phyloP scores from a whole-genome alignment of 2,888 invertebrate genomes.

The Lasioglossum morio region DNA sequence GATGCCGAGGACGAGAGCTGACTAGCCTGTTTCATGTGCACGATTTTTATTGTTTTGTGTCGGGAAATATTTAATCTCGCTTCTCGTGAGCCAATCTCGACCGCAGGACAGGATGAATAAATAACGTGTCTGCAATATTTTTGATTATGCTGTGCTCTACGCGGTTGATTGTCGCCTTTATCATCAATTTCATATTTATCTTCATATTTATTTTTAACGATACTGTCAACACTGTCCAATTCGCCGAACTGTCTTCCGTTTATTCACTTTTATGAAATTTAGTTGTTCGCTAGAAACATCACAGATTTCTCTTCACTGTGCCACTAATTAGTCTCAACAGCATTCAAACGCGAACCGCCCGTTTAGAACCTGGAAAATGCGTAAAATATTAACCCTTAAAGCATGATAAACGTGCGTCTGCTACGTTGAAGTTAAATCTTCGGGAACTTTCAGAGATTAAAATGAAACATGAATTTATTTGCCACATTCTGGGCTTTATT shows the following conservation, averaged over 20 bases:
- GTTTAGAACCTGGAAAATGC: not conserved
- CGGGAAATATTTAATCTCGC: constrained; percentile 36
- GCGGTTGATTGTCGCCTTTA: not conserved
- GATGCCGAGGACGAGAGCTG: not conserved
- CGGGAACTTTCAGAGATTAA: not conserved
- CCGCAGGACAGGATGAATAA: constrained; percentile 22
- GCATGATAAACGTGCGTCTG: not conserved
- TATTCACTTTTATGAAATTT: not conserved
- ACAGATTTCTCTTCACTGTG: not conserved
- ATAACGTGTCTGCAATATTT: constrained; percentile 26
- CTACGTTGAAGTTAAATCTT: not conserved
- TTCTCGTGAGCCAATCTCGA: constrained; percentile 9
- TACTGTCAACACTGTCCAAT: not conserved
- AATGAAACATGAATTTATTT: not conserved
- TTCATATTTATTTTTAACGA: not conserved
- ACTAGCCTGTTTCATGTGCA: not conserved
- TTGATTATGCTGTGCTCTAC: not conserved
- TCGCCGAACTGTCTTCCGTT: not conserved
- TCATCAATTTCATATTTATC: not conserved
- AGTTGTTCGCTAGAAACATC: not conserved
- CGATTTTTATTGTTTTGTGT: constrained; percentile 23
- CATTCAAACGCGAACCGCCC: not conserved
- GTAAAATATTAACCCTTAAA: not conserved
- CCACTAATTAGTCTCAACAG: not conserved
- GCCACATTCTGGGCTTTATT: not conserved